Percentiles rank a stretch among this genome's conserved stretches.
Conservation (phyloP, 2,888 invertebrate genomes). For the Phasia obesa region DNA sequence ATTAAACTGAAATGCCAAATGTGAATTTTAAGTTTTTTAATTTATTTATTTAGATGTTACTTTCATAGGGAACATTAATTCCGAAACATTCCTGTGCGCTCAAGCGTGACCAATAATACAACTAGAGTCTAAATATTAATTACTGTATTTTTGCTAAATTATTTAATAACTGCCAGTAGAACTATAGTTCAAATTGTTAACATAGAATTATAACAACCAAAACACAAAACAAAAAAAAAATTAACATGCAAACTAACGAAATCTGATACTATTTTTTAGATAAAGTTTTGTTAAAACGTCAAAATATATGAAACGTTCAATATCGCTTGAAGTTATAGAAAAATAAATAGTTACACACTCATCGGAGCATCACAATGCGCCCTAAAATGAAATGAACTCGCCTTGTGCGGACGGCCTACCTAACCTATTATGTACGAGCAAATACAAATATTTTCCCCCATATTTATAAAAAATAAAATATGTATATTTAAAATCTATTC, state of each 20-base stretch:
- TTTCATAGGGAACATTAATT: constrained; percentile 11
- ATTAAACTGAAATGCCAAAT: too few species aligned
- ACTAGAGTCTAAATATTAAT: constrained; percentile 37
- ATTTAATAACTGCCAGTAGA: constrained; percentile 25
- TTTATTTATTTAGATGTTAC: constrained; percentile 30
- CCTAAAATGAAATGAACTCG: too few species aligned
- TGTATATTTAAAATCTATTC: too few species aligned
- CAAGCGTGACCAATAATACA: constrained; percentile 31
- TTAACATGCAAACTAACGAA: constrained; percentile 10
- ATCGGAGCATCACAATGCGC: too few species aligned
- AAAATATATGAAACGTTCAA: background rate
- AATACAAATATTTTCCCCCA: too few species aligned
- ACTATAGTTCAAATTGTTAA: constrained; percentile 16
- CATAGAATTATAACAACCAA: background rate
- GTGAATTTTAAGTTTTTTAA: background rate
- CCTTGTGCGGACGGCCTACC: too few species aligned
- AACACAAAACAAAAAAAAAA: background rate
- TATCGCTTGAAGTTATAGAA: too few species aligned
- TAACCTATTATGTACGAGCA: too few species aligned
- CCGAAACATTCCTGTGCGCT: constrained; percentile 46
- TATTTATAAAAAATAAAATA: too few species aligned
- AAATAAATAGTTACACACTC: too few species aligned
- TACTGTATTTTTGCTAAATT: constrained; percentile 13
- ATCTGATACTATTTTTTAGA: background rate
- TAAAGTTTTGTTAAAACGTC: constrained; percentile 1